These are phyloP conservation scores for Lasioglossum pauxillum DNA, from an alignment of 2,888 invertebrate species.

Conservation along the genomic window DNA sequence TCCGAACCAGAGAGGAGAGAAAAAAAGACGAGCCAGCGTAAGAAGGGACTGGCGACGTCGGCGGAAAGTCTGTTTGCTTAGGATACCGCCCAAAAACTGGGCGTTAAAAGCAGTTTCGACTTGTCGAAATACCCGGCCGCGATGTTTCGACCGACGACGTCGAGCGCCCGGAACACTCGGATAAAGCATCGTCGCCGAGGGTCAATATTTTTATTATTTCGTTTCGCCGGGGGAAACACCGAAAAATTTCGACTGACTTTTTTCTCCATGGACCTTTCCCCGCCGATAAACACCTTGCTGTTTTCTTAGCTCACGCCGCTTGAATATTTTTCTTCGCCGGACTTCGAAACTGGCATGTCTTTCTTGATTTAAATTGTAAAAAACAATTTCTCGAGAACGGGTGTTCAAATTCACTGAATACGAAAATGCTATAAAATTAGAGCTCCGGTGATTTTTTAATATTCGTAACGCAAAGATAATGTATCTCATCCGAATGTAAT, in stretches of 20 bases:
- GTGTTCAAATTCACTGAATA: not conserved
- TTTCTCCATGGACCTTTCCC: not conserved
- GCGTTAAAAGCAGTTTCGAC: slow-evolving; percentile 72
- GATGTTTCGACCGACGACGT: slow-evolving; percentile 37
- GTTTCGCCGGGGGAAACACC: slow-evolving; percentile 17
- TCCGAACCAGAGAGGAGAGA: not conserved
- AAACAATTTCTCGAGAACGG: not conserved
- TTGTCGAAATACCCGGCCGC: slow-evolving; percentile 62
- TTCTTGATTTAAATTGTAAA: not conserved
- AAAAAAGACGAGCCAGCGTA: slow-evolving; percentile 1
- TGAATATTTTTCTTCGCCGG: slow-evolving; percentile 35
- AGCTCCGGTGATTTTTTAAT: not conserved
- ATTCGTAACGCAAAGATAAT: not conserved
- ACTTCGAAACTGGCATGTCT: not conserved
- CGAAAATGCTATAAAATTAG: not conserved
- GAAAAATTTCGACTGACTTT: slow-evolving; percentile 33
- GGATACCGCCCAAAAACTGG: slow-evolving; percentile 73
- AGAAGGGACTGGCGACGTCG: slow-evolving; percentile 37
- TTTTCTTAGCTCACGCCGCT: slow-evolving; percentile 1
- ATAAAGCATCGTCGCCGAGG: slow-evolving; percentile 64
- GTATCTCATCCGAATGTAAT: not conserved
- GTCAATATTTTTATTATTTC: slow-evolving; percentile 75
- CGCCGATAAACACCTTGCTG: not conserved
- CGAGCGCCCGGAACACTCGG: slow-evolving; percentile 46
- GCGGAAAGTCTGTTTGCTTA: slow-evolving; percentile 74